These are phyloP conservation scores for Ruditapes philippinarum DNA, from an alignment of 1,140 invertebrate species.

Conservation along the genomic window DNA sequence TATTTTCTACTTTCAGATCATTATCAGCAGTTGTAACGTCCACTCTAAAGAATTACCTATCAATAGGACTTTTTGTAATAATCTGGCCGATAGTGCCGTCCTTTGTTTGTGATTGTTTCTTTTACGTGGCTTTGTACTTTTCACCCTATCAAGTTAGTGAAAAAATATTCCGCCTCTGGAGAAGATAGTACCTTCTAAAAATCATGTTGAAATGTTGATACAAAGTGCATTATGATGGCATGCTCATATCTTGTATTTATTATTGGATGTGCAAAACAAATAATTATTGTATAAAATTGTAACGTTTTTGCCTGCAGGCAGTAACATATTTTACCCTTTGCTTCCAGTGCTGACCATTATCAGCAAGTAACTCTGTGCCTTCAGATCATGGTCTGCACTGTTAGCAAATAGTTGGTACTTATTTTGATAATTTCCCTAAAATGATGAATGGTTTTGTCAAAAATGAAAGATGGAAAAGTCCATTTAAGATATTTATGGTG, in stretches of 20 bases:
- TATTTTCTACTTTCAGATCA: slow-evolving; percentile 42
- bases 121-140: slow-evolving; percentile 62
- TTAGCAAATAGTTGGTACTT: too few species aligned
- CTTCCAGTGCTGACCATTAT: too few species aligned
- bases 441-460: too few species aligned
- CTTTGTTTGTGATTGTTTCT: slow-evolving; percentile 61
- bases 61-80: slow-evolving; percentile 32
- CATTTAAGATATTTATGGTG: too few species aligned
- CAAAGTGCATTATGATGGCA: not conserved
- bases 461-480: too few species aligned
- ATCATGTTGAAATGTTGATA: not conserved
- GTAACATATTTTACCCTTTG: too few species aligned
- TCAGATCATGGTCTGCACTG: too few species aligned
- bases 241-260: not conserved
- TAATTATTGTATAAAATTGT: not conserved
- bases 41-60: slow-evolving; percentile 53
- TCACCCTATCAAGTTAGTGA: slow-evolving; percentile 47
- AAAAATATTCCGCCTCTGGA: slow-evolving; percentile 13
- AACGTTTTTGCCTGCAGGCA: too few species aligned
- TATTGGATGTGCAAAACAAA: not conserved
- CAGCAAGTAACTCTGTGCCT: too few species aligned
- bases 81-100: slow-evolving; percentile 63
- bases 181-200: slow-evolving; percentile 29
- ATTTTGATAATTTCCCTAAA: too few species aligned
- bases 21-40: not conserved